Evolutionary conservation across 2,113 vertebrate genomes (phyloP).

Genomic region (Psittacus erithacus): DNA sequence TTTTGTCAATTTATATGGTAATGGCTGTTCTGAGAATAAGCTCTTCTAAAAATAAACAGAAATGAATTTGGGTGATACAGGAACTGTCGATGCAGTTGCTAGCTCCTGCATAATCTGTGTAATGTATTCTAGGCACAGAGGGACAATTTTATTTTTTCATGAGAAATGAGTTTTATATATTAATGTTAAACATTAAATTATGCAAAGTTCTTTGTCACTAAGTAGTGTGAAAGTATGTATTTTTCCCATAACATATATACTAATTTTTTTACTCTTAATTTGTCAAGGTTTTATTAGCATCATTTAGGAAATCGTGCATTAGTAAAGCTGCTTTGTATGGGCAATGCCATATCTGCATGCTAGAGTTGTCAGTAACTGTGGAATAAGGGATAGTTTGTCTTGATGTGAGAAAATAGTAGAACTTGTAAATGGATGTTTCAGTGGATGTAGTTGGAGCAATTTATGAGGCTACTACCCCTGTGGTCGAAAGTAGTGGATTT

Average conservation of each 20-base stretch:
- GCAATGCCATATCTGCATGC: neutral
- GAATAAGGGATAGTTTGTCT: neutral
- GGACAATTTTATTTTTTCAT: conserved; percentile 2
- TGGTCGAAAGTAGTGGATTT: neutral
- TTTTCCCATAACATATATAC: neutral
- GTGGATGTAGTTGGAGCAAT: neutral
- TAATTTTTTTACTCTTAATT: neutral
- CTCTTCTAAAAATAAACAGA: neutral
- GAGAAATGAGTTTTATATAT: neutral
- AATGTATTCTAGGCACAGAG: neutral
- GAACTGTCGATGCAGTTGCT: neutral
- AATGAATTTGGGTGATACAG: neutral
- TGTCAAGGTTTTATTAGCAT: neutral
- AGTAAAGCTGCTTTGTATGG: neutral
- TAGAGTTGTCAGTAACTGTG: neutral
- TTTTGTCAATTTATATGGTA: neutral
- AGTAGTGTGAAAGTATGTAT: neutral
- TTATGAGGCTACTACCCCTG: neutral
- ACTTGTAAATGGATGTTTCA: neutral
- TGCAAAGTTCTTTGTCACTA: neutral
- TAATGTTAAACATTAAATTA: neutral
- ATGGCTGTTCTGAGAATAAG: neutral
- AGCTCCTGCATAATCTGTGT: neutral
- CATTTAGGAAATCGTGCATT: neutral
- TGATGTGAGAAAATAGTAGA: neutral